phyloP scores from a whole-genome alignment of 2,888 invertebrate genomes.

The Petrophora chlorosata region DNA sequence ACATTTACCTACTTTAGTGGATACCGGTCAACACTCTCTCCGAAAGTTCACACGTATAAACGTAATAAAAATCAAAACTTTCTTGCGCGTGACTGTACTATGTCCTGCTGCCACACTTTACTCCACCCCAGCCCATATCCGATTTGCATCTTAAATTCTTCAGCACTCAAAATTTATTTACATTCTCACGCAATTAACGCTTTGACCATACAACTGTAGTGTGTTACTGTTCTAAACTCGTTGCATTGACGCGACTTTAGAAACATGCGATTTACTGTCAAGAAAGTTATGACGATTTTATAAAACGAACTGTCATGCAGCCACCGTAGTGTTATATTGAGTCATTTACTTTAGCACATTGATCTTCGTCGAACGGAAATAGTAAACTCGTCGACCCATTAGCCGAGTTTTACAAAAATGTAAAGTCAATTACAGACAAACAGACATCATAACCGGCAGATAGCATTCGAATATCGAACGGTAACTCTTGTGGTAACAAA shows the following conservation, averaged over 20 bases:
- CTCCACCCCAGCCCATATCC: conserved; percentile 25
- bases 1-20: conserved; percentile 7
- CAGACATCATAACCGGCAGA: conserved; percentile 38
- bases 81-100: conserved; percentile 25
- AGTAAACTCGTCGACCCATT: conserved; percentile 50
- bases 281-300: conserved; percentile 13
- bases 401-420: conserved; percentile 55
- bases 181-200: conserved; percentile 35
- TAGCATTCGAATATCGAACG: conserved; percentile 53
- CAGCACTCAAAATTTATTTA: conserved; percentile 21
- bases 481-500: conserved; percentile 58
- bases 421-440: conserved; percentile 54
- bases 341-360: conserved; percentile 40
- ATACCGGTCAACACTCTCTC: conserved; percentile 5
- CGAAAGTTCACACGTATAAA: conserved; percentile 17
- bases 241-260: too few relatives aligned
- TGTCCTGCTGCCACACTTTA: conserved; percentile 46
- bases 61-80: conserved; percentile 40
- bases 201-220: too few relatives aligned
- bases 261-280: conserved; percentile 22
- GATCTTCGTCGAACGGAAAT: conserved; percentile 36
- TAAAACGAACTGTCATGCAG: conserved; percentile 20
- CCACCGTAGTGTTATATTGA: conserved; percentile 21
- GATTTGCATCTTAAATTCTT: conserved; percentile 36
- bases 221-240: too few relatives aligned